Base-by-base conservation (phyloP, 2,797 vertebrate species). In the Pelodytes ibericus region DNA sequence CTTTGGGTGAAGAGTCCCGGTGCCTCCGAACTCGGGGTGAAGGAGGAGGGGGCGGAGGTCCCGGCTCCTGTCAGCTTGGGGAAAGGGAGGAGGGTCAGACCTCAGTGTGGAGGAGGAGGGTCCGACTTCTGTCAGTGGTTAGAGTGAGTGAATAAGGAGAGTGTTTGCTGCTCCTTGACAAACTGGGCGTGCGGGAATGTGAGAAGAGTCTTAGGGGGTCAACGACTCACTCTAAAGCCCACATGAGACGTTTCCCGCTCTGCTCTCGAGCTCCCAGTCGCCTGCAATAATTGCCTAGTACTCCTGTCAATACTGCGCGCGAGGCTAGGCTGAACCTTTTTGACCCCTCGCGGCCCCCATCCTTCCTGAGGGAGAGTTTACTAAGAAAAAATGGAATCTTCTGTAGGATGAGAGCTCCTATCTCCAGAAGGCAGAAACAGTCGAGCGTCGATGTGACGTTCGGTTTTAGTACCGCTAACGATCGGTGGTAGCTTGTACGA, bases 371-470 rank as follows among this genome's bases (percentile, higher is more conserved):
- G 53, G 69, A 78, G 61, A 78, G 39, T 72, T 72, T 72, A 67
- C 69, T 77, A 39, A 72, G 51, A 76, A 71, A 78, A 72, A 73
- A 73, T 68, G 64, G 64, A 79, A 79, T 71, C 70, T 63, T 47
- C 70, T 67, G 62, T 62, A 63, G 62, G 26, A 59, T 27, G 39
- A 59, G 29, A 51, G 44, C 53, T 53, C 20, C 63, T 67, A 36
- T 24, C 63, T 61, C 30, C 57, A 6, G 1, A 79, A 16, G 71
- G 22, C 70, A 22, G 20, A 44, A 72, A 2, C 7, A 69, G 64
- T 31, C 56, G 64, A 56, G 20, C 24, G 10, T 47, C 2, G 76
- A 79, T 53, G 5, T 18, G 8, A 15, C 13, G 4, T 3, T 7
- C 1, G 20, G 8, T 39, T 2, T 9, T 1, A 26, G 3, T 9